phyloP scores from a whole-genome alignment of 53 echinoderm and acorn worm species.

The Holothuria leucospilota region DNA sequence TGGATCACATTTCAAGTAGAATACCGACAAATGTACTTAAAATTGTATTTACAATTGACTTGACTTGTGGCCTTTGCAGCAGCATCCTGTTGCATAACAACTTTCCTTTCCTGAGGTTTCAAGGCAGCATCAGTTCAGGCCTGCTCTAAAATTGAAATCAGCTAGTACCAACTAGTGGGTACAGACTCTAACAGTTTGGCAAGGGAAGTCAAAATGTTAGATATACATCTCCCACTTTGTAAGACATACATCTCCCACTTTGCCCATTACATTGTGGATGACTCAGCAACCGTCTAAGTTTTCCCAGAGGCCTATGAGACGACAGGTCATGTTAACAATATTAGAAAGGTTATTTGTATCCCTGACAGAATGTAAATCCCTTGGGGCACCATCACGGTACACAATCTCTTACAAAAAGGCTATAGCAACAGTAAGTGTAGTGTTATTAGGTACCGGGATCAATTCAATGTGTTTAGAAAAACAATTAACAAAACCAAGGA shows the following conservation, averaged over 20 bases:
- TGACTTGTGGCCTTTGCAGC: no score
- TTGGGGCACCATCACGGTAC: slow-evolving; percentile 33
- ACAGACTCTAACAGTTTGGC: slow-evolving; percentile 35
- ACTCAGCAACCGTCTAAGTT: slow-evolving; percentile 7
- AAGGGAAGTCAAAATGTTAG: slow-evolving; percentile 48
- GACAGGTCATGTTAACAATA: slow-evolving; percentile 36
- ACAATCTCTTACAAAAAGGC: slow-evolving; percentile 31
- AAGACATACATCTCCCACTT: slow-evolving; percentile 40
- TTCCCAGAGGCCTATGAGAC: not conserved
- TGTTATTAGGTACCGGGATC: slow-evolving; percentile 28
- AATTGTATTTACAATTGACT: no score
- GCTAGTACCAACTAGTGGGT: slow-evolving; percentile 43
- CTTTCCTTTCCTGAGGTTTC: not conserved
- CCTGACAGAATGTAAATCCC: slow-evolving; percentile 45
- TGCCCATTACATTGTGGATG: slow-evolving; percentile 30
- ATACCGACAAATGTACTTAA: no score
- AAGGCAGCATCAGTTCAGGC: not conserved
- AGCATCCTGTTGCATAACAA: no score
- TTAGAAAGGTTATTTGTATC: slow-evolving; percentile 42
- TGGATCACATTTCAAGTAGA: no score
- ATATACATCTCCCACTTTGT: slow-evolving; percentile 39
- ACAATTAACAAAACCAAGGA: slow-evolving; percentile 62
- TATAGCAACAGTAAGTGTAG: slow-evolving; percentile 33
- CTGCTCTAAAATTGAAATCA: not conserved
- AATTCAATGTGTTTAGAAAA: slow-evolving; percentile 55